These are phyloP conservation scores for Lepetodrilus schrolli DNA, from an alignment of 2,888 invertebrate species.

Conservation along the genomic window DNA sequence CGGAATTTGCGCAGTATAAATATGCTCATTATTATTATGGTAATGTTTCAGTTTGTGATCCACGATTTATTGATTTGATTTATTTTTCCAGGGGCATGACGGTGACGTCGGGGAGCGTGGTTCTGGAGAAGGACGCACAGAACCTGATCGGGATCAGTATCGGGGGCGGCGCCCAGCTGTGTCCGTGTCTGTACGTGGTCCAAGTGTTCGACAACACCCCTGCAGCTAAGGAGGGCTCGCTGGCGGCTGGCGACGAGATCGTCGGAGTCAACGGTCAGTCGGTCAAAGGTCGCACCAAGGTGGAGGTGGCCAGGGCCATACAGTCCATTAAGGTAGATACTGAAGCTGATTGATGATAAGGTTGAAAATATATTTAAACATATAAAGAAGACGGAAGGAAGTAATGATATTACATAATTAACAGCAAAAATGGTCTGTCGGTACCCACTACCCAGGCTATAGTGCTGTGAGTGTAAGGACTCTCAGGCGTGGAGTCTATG, in stretches of 20 bases:
- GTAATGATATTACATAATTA: no score
- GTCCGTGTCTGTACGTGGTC: conserved; percentile 98
- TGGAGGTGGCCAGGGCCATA: conserved; percentile 99
- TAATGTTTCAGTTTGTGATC: no score
- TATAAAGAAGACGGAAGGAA: no score
- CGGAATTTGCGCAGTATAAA: no score
- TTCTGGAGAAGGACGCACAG: conserved; percentile 92
- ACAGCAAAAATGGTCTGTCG: no score
- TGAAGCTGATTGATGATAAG: no score
- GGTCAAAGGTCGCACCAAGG: conserved; percentile 97
- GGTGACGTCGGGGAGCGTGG: conserved; percentile 93
- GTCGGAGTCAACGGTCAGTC: conserved; percentile 93
- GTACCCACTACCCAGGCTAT: no score
- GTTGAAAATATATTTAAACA: no score
- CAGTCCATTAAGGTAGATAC: conserved; percentile 91
- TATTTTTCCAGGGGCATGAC: conserved; percentile 99
- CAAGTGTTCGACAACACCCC: conserved; percentile 99
- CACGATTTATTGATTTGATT: no score
- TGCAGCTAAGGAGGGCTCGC: conserved; percentile 91
- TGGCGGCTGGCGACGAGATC: conserved; percentile 96
- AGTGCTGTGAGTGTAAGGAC: no score
- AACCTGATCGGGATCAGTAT: conserved; percentile 97
- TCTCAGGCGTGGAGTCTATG: no score
- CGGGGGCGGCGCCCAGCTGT: conserved; percentile 88
- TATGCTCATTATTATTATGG: no score